These are phyloP conservation scores for Leptarthrus brevirostris DNA, from an alignment of 2,888 invertebrate genomes.

Conservation along the genomic window DNA sequence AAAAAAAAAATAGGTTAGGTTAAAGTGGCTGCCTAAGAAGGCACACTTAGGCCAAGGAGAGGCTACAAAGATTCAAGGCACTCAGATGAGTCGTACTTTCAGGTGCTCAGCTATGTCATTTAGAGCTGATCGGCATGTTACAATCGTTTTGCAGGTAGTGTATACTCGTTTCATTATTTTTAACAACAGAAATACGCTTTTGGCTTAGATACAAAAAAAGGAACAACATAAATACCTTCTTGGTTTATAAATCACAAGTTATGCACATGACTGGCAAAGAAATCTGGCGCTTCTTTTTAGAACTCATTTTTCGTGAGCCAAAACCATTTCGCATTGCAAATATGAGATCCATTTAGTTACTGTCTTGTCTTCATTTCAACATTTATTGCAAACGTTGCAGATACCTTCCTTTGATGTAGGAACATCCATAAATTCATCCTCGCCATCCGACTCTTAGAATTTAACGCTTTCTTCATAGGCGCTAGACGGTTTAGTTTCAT, in stretches of 20 bases:
- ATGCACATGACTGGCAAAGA: background rate
- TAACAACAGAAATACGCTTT: no score
- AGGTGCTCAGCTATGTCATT: no score
- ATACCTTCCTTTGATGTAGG: background rate
- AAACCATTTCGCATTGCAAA: background rate
- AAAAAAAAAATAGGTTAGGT: no score
- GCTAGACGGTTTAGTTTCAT: background rate
- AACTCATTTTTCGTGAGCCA: background rate
- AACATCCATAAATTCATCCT: background rate
- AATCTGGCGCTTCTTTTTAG: background rate
- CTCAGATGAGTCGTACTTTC: no score
- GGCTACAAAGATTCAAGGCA: no score
- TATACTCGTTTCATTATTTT: no score
- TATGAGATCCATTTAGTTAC: background rate
- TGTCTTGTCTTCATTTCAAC: background rate
- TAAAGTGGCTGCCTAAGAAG: no score
- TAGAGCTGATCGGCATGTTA: no score
- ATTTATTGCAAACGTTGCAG: background rate
- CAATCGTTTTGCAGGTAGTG: no score
- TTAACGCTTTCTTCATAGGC: background rate
- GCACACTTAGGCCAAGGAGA: no score
- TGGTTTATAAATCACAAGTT: background rate
- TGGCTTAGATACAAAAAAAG: no score
- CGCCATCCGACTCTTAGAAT: background rate
- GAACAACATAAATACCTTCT: background rate